Evolutionary conservation across 2,888 invertebrate species (phyloP).

Genomic region (Synanthedon formicaeformis): DNA sequence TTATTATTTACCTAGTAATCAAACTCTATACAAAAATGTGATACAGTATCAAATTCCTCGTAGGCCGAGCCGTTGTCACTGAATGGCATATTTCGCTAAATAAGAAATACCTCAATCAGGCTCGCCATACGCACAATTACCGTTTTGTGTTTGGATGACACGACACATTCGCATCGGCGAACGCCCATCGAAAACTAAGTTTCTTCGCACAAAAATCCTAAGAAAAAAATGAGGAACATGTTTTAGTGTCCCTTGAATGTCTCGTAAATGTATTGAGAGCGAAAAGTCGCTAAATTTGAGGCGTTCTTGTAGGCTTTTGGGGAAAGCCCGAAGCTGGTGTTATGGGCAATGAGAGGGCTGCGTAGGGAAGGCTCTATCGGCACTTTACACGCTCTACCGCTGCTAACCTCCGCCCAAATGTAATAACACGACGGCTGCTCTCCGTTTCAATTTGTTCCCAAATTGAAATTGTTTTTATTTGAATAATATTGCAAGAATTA

Average conservation of each 20-base stretch:
- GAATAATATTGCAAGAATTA: conserved; percentile 56
- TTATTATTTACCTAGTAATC: too few species aligned
- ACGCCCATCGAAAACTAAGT: conserved; percentile 38
- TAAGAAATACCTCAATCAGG: conserved; percentile 43
- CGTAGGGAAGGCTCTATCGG: conserved; percentile 60
- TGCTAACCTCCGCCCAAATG: conserved; percentile 66
- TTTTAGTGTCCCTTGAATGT: conserved; percentile 44
- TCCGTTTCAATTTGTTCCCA: conserved; percentile 71
- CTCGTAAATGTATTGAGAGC: conserved; percentile 62
- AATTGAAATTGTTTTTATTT: conserved; percentile 73
- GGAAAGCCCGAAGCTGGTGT: conserved; percentile 59
- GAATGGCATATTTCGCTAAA: conserved; percentile 32
- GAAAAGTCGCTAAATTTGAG: conserved; percentile 67
- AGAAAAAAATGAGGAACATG: conserved; percentile 39
- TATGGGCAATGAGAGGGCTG: conserved; percentile 66
- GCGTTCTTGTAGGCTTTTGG: conserved; percentile 64
- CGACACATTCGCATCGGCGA: conserved; percentile 13
- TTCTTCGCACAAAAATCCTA: conserved; percentile 27
- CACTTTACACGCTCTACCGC: conserved; percentile 68
- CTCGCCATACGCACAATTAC: conserved; percentile 24
- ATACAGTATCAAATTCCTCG: not conserved
- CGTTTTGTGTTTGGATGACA: conserved; percentile 22
- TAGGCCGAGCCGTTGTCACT: conserved; percentile 10
- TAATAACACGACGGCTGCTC: conserved; percentile 65
- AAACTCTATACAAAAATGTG: too few species aligned